These are phyloP conservation scores for Paedocypris sp. DNA, from an alignment of 2,113 vertebrate species.

Conservation along the genomic window DNA sequence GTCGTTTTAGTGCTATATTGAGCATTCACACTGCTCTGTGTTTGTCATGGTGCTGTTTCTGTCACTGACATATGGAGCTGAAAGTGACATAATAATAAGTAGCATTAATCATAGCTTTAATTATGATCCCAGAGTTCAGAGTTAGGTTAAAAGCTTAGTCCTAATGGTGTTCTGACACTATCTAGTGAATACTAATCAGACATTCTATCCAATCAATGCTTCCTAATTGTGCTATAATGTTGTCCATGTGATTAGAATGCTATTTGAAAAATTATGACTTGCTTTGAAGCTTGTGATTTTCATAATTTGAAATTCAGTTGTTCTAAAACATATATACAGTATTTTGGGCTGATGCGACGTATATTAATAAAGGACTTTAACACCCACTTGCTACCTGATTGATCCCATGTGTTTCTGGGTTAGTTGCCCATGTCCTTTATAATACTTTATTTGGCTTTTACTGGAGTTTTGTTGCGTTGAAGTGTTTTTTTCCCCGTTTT, in stretches of 20 bases:
- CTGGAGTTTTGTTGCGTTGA: no score
- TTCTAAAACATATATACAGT: no score
- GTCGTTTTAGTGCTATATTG: not conserved
- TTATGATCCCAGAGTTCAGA: not conserved
- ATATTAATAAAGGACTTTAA: no score
- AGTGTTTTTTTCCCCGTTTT: no score
- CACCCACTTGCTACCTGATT: no score
- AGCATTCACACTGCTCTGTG: not conserved
- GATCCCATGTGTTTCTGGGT: no score
- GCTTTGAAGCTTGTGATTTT: not conserved
- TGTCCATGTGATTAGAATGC: not conserved
- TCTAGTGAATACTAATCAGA: slow-evolving; percentile 7
- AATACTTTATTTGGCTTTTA: no score
- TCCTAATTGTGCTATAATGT: not conserved
- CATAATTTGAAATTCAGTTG: not conserved
- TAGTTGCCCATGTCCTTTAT: no score
- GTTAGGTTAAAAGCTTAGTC: slow-evolving; percentile 7
- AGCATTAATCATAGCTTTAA: slow-evolving; percentile 17
- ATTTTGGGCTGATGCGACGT: no score
- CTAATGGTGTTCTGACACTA: not conserved
- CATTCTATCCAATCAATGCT: no score
- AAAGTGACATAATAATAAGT: slow-evolving; percentile 6
- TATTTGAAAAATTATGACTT: not conserved
- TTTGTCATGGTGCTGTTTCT: not conserved
- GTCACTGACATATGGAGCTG: not conserved